phyloP scores from a whole-genome alignment of 2,797 vertebrate genomes.

The Pantherophis vulpinus region DNA sequence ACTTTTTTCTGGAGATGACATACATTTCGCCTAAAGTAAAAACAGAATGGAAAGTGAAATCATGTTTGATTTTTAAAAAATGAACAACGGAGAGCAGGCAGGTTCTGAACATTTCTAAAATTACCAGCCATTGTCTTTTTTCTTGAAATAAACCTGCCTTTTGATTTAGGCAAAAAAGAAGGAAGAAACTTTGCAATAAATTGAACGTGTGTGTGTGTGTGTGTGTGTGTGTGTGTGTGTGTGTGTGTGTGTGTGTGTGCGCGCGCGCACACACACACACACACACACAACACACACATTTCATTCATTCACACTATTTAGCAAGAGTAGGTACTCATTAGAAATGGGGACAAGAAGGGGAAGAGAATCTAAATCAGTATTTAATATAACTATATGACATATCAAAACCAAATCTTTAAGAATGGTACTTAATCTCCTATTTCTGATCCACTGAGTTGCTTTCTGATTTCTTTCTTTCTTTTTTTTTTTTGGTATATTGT shows the following conservation, averaged over 20 bases:
- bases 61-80: background rate
- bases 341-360: background rate
- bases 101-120: background rate
- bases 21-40: background rate
- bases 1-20: background rate
- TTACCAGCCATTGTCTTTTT: background rate
- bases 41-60: background rate
- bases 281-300: background rate
- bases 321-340: background rate
- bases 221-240: background rate
- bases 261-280: fast-evolving
- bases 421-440: background rate
- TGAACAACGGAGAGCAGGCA: fast-evolving
- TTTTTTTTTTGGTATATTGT: background rate
- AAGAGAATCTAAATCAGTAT: background rate
- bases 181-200: background rate
- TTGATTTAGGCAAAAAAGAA: background rate
- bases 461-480: background rate
- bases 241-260: too few relatives aligned
- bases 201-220: too few relatives aligned
- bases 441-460: background rate
- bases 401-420: background rate
- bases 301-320: background rate
- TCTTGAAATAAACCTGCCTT: background rate
- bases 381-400: background rate